phyloP scores from a whole-genome alignment of 1,140 invertebrate species.

The Bombyx mandarina region DNA sequence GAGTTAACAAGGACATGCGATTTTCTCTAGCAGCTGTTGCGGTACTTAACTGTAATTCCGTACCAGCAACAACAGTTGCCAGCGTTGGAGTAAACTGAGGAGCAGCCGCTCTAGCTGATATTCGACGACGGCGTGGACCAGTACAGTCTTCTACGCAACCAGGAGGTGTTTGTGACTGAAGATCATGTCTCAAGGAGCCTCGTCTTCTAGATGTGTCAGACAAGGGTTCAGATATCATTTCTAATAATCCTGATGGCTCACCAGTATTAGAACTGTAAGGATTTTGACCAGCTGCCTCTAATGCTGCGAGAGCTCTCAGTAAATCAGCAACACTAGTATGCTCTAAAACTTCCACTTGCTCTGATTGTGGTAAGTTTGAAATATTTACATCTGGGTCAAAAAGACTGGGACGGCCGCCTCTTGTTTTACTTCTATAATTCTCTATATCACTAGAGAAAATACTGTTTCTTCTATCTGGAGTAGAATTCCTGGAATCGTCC shows the following conservation, averaged over 20 bases:
- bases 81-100: constrained; percentile 60
- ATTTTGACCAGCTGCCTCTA: constrained; percentile 49
- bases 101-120: constrained; percentile 49
- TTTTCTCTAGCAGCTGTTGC: constrained; percentile 55
- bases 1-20: constrained; percentile 52
- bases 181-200: constrained; percentile 40
- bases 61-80: constrained; percentile 56
- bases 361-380: constrained; percentile 51
- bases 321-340: constrained; percentile 84
- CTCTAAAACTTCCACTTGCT: constrained; percentile 77
- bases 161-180: constrained; percentile 25
- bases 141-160: constrained; percentile 31
- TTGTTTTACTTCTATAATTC: constrained; percentile 44
- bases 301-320: constrained; percentile 76
- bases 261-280: constrained; percentile 4
- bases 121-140: constrained; percentile 48
- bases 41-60: constrained; percentile 53
- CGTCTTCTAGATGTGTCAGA: constrained; percentile 25
- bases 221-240: constrained; percentile 19
- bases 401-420: constrained; percentile 64
- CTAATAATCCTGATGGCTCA: constrained; percentile 24
- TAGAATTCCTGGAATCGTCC: constrained; percentile 30
- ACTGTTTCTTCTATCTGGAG: constrained; percentile 27
- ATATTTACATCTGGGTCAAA: constrained; percentile 68
- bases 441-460: constrained; percentile 46